Conservation (phyloP, 2,113 vertebrate species). For the Microtus pennsylvanicus region DNA sequence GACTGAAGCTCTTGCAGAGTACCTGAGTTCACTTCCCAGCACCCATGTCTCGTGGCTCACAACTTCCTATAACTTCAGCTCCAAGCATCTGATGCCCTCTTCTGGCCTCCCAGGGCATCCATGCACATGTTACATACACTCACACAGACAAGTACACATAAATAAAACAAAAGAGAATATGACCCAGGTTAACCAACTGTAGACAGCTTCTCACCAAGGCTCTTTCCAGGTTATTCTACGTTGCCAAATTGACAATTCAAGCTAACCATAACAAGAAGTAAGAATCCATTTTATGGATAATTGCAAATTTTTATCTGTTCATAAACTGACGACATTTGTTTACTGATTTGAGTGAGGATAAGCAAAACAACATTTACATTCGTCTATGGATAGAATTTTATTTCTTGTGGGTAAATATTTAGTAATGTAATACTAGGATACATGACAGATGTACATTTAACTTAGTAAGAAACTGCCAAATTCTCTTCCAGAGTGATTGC, state of each 20-base stretch:
- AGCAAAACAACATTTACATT: background rate
- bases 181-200: too few species aligned
- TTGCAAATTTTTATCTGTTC: background rate
- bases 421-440: background rate
- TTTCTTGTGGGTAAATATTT: constrained; percentile 27
- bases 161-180: background rate
- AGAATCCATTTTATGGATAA: background rate
- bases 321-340: background rate
- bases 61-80: background rate
- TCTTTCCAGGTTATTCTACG: background rate
- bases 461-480: constrained; percentile 5
- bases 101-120: background rate
- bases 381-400: background rate
- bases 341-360: background rate
- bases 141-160: background rate
- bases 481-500: background rate
- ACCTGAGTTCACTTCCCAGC: background rate
- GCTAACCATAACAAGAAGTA: background rate
- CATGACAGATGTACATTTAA: background rate
- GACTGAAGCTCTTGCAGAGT: background rate
- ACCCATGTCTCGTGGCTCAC: background rate
- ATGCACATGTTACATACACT: background rate
- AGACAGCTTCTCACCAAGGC: background rate
- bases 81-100: background rate
- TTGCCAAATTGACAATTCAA: background rate